Evolutionary conservation across 1,140 invertebrate genomes (phyloP).

Genomic region (Psix sp.): DNA sequence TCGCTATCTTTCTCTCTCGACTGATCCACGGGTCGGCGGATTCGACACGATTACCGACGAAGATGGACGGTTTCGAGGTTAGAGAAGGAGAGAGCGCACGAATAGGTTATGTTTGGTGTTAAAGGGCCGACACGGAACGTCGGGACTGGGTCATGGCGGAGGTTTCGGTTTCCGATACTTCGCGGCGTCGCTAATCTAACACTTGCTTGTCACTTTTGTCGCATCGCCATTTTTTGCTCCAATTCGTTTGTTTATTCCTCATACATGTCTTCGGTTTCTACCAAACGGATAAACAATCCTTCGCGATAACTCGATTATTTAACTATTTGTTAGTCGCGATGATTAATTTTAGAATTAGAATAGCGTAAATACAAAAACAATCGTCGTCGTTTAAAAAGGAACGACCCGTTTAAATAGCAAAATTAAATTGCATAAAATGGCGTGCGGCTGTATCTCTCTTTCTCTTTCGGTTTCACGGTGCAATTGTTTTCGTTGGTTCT

Average conservation of each 20-base stretch:
- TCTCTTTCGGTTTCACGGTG: too few species aligned
- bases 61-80: slow-evolving; percentile 31
- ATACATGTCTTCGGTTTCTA: slow-evolving; percentile 2
- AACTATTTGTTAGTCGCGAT: too few species aligned
- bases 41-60: slow-evolving; percentile 26
- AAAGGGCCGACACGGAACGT: slow-evolving; percentile 36
- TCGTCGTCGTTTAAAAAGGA: too few species aligned
- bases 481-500: too few species aligned
- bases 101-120: slow-evolving; percentile 44
- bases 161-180: slow-evolving; percentile 33
- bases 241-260: neutral
- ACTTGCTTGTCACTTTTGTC: slow-evolving; percentile 10
- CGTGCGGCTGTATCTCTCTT: too few species aligned
- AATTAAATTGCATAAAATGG: too few species aligned
- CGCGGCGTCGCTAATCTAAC: slow-evolving; percentile 25
- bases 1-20: neutral
- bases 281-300: too few species aligned
- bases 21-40: neutral
- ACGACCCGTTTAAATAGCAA: too few species aligned
- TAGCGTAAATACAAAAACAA: too few species aligned
- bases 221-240: slow-evolving; percentile 20
- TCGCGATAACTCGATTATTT: too few species aligned
- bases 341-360: too few species aligned
- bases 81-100: slow-evolving; percentile 29
- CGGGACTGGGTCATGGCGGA: slow-evolving; percentile 53